Evolutionary conservation across 2,888 invertebrate genomes (phyloP), one percentile per base, ranked within the genome.

Genomic region (Andrena chrysosceles): DNA sequence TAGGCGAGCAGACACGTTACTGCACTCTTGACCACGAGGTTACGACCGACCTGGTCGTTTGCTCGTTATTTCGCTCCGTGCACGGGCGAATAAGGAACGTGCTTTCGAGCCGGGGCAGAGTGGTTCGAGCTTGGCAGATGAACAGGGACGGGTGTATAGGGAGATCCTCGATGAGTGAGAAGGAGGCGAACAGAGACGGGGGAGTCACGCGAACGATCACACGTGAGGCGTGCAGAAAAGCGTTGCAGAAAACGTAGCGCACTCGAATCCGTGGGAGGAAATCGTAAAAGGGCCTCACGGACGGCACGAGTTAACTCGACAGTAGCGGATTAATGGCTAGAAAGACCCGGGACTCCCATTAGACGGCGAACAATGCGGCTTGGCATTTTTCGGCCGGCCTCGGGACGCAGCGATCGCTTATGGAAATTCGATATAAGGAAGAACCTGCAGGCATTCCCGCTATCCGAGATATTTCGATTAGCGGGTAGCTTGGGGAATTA

Each of bases 221-320:
- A 83, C 87, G 87, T 85, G 87, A 87, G 86, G 78, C 86, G 87
- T 85, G 87, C 79, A 87, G 87, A 86, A 86, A 86, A 86, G 87
- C 78, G 85, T 77, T 78, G 83, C 74, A 81, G 84, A 80, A 84
- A 88, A 85, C 80, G 83, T 77, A 73, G 62, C 77, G 68, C 83
- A 60, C 69, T 70, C 77, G 73, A 73, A 73, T 75, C 85, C 80
- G 85, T 81, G 83, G 83, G 86, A 85, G 87, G 87, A 83, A 86
- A 89, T 83, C 86, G 85, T 84, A 85, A 86, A 87, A 77, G 79
- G 85, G 83, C 85, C 80, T 81, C 85, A 82, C 81, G 85, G 76
- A 80, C 76, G 82, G 83, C 83, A 78, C 78, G 83, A 83, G 79
- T 74, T 77, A n/a, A n/a, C 70, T 42, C 83, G 83, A 84, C 83